Evolutionary conservation across 2,113 vertebrate genomes (phyloP).

Genomic region (Chlorodrepanis virens): DNA sequence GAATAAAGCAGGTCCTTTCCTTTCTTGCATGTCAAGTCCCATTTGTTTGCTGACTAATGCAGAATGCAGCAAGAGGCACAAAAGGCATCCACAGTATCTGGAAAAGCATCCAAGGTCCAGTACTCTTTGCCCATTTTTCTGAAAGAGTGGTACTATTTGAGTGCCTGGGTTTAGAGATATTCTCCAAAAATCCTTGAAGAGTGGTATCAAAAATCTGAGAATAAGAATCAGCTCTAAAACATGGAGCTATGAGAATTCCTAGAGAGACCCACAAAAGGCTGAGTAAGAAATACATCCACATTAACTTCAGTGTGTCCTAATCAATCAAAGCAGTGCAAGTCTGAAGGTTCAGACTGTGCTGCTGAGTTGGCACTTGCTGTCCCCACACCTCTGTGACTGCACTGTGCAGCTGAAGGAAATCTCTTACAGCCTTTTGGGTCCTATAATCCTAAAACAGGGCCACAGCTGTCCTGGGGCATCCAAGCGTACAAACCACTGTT

Average conservation of each 20-base stretch:
- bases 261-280: background rate
- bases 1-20: background rate
- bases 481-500: rapidly evolving
- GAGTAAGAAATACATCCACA: background rate
- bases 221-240: background rate
- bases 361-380: background rate
- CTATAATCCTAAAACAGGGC: background rate
- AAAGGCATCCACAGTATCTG: background rate
- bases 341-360: background rate
- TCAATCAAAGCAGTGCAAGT: rapidly evolving
- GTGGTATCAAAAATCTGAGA: background rate
- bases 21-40: background rate
- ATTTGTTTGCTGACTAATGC: background rate
- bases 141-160: background rate
- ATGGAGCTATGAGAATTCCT: background rate
- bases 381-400: background rate
- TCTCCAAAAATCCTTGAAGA: background rate
- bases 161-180: background rate
- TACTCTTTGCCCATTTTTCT: background rate
- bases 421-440: background rate
- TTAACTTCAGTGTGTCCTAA: background rate
- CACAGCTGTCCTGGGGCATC: background rate
- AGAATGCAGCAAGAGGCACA: background rate
- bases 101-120: background rate
- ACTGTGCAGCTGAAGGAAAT: background rate